A percentile compares a stretch with the other conserved stretches of the same genome.
These are phyloP conservation scores for Leuciscus idus DNA, from an alignment of 2,113 vertebrate genomes.

Conservation along the genomic window DNA sequence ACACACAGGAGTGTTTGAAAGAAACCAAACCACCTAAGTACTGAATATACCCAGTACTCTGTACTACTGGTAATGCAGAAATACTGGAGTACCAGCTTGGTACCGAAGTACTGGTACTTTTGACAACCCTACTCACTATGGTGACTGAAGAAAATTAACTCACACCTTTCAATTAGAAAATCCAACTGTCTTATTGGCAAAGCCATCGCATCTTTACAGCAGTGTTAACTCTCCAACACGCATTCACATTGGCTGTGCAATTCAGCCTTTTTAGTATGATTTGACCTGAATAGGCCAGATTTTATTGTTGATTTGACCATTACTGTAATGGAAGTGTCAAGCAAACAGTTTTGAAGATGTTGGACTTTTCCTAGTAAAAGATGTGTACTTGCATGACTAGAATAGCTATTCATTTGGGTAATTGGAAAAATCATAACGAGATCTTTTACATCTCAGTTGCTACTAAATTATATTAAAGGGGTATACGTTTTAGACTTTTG, in stretches of 20 bases:
- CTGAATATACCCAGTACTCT: no score
- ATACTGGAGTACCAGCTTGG: no score
- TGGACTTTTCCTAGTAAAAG: neutral
- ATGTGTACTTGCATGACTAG: neutral
- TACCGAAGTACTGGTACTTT: no score
- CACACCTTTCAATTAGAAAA: neutral
- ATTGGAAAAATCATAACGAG: neutral
- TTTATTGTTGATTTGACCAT: neutral
- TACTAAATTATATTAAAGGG: neutral
- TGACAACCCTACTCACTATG: neutral
- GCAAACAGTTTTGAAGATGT: neutral
- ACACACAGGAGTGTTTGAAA: no score
- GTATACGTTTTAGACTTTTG: neutral
- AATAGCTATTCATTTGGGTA: neutral
- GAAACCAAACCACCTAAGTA: no score
- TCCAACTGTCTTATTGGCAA: neutral
- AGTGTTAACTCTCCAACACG: neutral
- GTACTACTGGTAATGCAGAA: no score
- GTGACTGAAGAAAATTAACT: neutral
- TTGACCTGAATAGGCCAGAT: neutral
- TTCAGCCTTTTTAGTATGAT: neutral
- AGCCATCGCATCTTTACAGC: neutral
- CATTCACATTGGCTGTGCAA: neutral
- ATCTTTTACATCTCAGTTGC: neutral
- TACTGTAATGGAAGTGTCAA: neutral